A percentile compares a stretch with the other conserved stretches of the same genome.
Conservation (phyloP, 2,113 vertebrate species). For the Ammodytes marinus region DNA sequence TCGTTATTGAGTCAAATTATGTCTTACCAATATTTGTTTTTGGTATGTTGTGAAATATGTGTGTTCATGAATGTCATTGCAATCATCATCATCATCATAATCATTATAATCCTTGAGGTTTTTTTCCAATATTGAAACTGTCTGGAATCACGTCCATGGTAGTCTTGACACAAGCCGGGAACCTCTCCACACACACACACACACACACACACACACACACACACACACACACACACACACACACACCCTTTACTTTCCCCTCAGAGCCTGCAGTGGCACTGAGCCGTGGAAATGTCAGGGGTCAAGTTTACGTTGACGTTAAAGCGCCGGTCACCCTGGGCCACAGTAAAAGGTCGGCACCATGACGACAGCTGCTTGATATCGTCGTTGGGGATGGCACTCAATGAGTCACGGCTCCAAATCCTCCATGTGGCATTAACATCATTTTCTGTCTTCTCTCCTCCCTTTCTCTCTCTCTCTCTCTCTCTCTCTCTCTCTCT, state of each 20-base stretch:
- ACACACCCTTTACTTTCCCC: conserved; percentile 10
- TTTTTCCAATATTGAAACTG: neutral
- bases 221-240: conserved; percentile 5
- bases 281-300: conserved; percentile 83
- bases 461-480: conserved; percentile 17
- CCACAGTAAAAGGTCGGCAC: conserved; percentile 80
- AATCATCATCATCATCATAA: neutral
- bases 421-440: conserved; percentile 72
- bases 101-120: neutral
- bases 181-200: neutral
- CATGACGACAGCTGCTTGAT: conserved; percentile 80
- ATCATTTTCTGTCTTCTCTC: conserved; percentile 65
- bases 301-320: conserved; percentile 81
- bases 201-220: conserved; percentile 26
- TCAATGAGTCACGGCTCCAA: conserved; percentile 71
- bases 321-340: conserved; percentile 78
- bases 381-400: conserved; percentile 59
- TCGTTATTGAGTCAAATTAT: neutral
- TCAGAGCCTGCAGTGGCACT: conserved; percentile 59
- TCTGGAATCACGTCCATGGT: neutral
- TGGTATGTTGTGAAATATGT: neutral
- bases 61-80: neutral
- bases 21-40: neutral
- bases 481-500: conserved; percentile 28
- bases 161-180: neutral